Conservation (phyloP, 1,140 invertebrate species). For the Scylla paramamosain region DNA sequence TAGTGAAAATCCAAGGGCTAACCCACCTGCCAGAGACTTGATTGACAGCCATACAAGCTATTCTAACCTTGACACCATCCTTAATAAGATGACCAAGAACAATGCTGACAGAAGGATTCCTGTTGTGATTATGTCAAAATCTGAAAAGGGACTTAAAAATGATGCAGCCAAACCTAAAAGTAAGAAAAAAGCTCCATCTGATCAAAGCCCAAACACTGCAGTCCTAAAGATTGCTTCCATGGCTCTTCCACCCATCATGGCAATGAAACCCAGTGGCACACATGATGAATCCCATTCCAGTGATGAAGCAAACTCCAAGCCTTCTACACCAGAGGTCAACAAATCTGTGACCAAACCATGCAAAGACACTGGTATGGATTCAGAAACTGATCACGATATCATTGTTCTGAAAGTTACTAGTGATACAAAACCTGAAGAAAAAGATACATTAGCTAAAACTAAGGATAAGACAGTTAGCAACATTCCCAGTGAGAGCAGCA, state of each 20-base stretch:
- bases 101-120: conserved; percentile 50
- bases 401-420: background rate
- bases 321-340: background rate
- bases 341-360: background rate
- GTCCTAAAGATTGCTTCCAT: conserved; percentile 39
- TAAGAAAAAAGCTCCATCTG: background rate
- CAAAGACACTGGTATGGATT: background rate
- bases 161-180: conserved; percentile 27
- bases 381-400: background rate
- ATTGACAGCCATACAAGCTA: background rate
- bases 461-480: background rate
- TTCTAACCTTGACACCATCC: conserved; percentile 22
- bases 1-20: background rate
- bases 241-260: background rate
- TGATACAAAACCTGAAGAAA: background rate
- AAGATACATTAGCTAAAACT: background rate
- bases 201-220: background rate
- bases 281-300: background rate
- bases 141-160: conserved; percentile 15
- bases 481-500: background rate
- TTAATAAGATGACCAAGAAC: conserved; percentile 36
- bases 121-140: conserved; percentile 59
- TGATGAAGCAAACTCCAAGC: background rate
- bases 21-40: background rate
- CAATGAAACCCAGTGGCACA: no score